These are phyloP conservation scores for Odontophorus gujanensis DNA, from an alignment of 2,113 vertebrate genomes.

Conservation along the genomic window DNA sequence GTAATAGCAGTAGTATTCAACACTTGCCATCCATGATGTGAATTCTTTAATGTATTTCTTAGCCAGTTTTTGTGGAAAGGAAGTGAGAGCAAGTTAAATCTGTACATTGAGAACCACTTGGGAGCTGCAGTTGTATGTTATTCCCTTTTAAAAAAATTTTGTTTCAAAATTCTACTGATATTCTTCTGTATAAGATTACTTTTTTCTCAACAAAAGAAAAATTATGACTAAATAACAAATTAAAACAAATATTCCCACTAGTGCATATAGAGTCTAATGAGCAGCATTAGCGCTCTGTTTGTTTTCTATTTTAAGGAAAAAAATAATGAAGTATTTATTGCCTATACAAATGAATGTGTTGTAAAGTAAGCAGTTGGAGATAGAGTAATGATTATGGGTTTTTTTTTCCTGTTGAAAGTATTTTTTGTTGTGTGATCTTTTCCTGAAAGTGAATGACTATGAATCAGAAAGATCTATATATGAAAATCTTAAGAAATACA, in stretches of 20 bases:
- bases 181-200: neutral
- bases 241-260: neutral
- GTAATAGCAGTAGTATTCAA: neutral
- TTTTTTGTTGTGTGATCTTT: neutral
- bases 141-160: neutral
- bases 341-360: neutral
- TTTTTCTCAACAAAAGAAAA: neutral
- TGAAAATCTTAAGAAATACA: neutral
- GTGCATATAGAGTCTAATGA: neutral
- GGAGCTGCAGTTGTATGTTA: neutral
- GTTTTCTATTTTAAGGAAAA: neutral
- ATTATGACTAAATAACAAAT: neutral
- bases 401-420: neutral
- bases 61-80: neutral
- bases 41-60: neutral
- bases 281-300: neutral
- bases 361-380: constrained; percentile 6
- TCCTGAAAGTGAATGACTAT: neutral
- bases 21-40: neutral
- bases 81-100: neutral
- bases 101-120: neutral
- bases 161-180: neutral
- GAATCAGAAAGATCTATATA: neutral
- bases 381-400: neutral
- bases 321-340: neutral